Evolutionary conservation across 2,113 vertebrate species (phyloP), one percentile per base, ranked within the genome.

Genomic region (Lethenteron reissneri): DNA sequence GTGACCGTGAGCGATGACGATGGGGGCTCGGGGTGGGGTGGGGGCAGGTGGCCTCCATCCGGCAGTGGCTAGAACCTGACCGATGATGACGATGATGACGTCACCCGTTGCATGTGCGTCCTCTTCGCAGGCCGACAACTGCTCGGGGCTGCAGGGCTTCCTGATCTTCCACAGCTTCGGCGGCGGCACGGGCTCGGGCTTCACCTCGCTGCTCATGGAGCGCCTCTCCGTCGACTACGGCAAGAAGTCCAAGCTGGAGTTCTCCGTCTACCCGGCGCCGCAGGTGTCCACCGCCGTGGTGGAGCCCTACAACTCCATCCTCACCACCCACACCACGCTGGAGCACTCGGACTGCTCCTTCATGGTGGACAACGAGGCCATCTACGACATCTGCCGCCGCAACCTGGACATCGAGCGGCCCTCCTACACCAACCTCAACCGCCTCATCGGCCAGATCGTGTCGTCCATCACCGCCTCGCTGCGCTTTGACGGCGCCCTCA

Each of bases 381-480:
- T 78, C 70, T 79, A 76, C 3, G 78, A 79, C 62, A 76, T 79
- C 57, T 78, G 78, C 70, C 75, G 74, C 74, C 78, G 79, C 8
- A 83, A 82, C 74, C 77, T 82, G 56, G 77, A 81, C 75, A 78
- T 81, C 1, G 79, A 83, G 71, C 75, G 78, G 0, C 81, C 81
- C 0, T 76, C 79, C 56, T 82, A 82, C 79, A 71, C 77, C 75
- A 81, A 82, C 73, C 76, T 82, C 1, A 82, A 82, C 74, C 6
- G 81, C 1, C 58, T 82, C 0, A 82, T 81, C 0, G 80, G 78
- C 2, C 81, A 82, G 74, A 80, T 82, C 0, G 81, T 82, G 0
- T 82, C 80, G 0, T 82, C 80, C 0, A 3, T 82, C 3, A 82
- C 81, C 0, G 80, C 79, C 41, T 82, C 81, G 0, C 25, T 83